These are phyloP conservation scores for Piaya cayana DNA, from an alignment of 2,113 vertebrate species.

Conservation along the genomic window DNA sequence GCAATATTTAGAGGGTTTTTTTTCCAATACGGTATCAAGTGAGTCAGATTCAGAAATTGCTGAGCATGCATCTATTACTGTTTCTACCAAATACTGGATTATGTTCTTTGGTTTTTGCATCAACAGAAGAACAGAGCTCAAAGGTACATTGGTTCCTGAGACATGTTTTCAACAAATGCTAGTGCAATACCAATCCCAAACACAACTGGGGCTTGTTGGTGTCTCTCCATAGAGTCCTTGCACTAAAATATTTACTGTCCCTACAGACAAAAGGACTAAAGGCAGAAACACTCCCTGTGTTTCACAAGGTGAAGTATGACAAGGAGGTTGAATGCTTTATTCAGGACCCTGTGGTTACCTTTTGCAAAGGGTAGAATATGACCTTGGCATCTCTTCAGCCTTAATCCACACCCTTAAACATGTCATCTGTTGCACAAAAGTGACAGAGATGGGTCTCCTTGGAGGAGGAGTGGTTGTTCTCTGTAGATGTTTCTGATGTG, in stretches of 20 bases:
- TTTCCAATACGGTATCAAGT: not conserved
- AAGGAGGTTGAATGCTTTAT: not conserved
- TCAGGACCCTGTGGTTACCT: not conserved
- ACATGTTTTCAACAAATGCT: not conserved
- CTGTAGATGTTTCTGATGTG: not conserved
- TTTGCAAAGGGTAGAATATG: not conserved
- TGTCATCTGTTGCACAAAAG: not conserved
- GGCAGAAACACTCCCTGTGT: not conserved
- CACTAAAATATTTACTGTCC: not conserved
- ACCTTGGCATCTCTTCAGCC: not conserved
- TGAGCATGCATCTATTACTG: not conserved
- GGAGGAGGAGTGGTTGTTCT: not conserved
- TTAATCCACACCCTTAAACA: not conserved
- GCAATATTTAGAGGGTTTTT: not conserved
- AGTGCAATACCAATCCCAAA: not conserved
- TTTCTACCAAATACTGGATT: not conserved
- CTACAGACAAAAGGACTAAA: not conserved
- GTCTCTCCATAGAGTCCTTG: not conserved
- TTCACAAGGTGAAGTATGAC: not conserved
- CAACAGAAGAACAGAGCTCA: not conserved
- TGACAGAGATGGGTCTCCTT: not conserved
- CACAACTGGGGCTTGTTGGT: not conserved
- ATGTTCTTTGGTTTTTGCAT: not conserved
- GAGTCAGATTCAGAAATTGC: not conserved
- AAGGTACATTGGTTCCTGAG: not conserved